A percentile compares a stretch with the other conserved stretches of the same genome.
Evolutionary conservation across 2,113 vertebrate genomes (phyloP).

Genomic region (Oryzias melastigma): DNA sequence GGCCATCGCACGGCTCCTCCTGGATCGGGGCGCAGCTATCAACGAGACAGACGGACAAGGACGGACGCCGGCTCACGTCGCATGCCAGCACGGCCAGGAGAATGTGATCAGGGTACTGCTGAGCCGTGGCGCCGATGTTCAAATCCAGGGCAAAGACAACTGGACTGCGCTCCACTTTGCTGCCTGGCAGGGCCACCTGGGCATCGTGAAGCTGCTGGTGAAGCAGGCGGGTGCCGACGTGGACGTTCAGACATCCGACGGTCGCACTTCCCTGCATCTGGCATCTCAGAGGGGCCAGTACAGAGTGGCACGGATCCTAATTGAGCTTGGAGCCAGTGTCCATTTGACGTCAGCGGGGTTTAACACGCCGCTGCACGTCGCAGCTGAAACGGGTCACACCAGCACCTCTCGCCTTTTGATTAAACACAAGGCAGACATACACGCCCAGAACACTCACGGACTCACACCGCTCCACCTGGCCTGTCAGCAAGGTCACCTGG

Average conservation of each 20-base stretch:
- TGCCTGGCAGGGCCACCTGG: slow-evolving; percentile 93
- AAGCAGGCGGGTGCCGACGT: slow-evolving; percentile 85
- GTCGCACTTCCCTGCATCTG: slow-evolving; percentile 89
- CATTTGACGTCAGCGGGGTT: slow-evolving; percentile 64
- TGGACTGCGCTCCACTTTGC: slow-evolving; percentile 93
- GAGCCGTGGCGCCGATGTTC: slow-evolving; percentile 82
- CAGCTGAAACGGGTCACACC: slow-evolving; percentile 91
- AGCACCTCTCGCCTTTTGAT: slow-evolving; percentile 91
- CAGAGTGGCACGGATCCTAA: slow-evolving; percentile 89
- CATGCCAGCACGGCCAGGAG: slow-evolving; percentile 95
- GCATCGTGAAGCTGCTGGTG: slow-evolving; percentile 89
- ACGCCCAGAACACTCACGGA: slow-evolving; percentile 76
- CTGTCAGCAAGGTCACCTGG: slow-evolving; percentile 80
- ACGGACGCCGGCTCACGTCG: slow-evolving; percentile 89
- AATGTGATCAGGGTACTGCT: slow-evolving; percentile 87
- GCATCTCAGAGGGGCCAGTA: slow-evolving; percentile 94
- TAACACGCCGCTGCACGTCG: slow-evolving; percentile 86
- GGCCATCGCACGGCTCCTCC: slow-evolving; percentile 84
- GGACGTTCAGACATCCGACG: slow-evolving; percentile 84
- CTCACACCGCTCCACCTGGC: slow-evolving; percentile 88
- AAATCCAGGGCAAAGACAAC: slow-evolving; percentile 83
- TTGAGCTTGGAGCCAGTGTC: slow-evolving; percentile 83
- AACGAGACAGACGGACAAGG: slow-evolving; percentile 89
- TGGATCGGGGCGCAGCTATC: slow-evolving; percentile 83
- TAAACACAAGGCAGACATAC: slow-evolving; percentile 81